Conservation (phyloP, 1,140 invertebrate species). For the Apocrypta bakeri region DNA sequence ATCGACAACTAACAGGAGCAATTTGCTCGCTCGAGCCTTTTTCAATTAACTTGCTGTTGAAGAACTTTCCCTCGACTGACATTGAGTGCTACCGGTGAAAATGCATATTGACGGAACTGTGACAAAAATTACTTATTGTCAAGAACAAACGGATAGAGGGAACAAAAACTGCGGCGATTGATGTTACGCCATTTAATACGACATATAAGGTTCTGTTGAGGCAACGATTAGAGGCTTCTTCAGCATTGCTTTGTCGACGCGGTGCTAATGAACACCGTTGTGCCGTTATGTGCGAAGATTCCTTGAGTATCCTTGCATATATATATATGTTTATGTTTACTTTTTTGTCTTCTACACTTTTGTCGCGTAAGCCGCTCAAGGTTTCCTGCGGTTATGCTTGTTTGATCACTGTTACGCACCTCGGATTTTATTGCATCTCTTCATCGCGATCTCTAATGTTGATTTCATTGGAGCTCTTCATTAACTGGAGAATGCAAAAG, state of each 20-base stretch:
- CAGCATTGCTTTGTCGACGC: too few species aligned
- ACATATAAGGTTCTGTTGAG: background rate
- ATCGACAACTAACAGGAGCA: slow-evolving; percentile 10
- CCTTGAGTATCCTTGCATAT: too few species aligned
- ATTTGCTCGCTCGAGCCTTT: background rate
- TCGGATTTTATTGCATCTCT: too few species aligned
- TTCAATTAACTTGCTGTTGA: background rate
- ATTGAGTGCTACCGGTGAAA: slow-evolving; percentile 22
- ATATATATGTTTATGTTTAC: too few species aligned
- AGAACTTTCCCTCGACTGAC: slow-evolving; percentile 23
- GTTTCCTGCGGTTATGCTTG: too few species aligned
- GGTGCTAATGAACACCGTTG: slow-evolving; percentile 8
- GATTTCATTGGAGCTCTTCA: too few species aligned
- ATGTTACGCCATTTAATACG: slow-evolving; percentile 1
- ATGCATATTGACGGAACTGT: background rate
- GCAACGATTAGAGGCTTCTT: background rate
- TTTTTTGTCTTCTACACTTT: too few species aligned
- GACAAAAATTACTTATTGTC: background rate
- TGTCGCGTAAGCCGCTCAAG: too few species aligned
- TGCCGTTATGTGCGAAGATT: background rate
- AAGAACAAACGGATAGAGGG: too few species aligned
- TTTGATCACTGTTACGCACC: too few species aligned
- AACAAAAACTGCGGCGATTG: background rate
- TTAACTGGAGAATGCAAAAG: too few species aligned
- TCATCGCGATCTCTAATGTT: too few species aligned